Base-by-base conservation (phyloP, 2,113 vertebrate genomes). In the Orthonyx spaldingii region DNA sequence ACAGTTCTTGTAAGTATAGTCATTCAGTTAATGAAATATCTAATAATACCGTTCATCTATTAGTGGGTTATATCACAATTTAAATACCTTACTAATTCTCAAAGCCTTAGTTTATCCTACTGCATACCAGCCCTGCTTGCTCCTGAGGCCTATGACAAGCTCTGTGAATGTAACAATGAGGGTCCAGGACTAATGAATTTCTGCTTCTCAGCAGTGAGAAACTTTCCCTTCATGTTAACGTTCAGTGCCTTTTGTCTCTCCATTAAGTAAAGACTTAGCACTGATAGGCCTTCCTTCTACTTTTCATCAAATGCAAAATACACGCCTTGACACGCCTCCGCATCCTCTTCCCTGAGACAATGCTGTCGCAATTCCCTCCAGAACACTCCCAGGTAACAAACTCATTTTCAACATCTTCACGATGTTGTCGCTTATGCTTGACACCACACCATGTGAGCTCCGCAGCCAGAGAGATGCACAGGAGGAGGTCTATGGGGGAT, bases 381-480 rank as follows among this genome's bases (percentile, higher is more conserved):
- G 37, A 28, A n/a, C 50, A 65, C 21, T n/a, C 13, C 14, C 61
- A 20, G 20, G 19, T 7, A 66, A 69, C 33, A 5, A 28, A 19
- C 27, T 64, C 12, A 16, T 50, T 39, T 39, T 10, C 39, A 52
- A 27, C 49, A 21, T 5, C 47, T 32, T 16, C 23, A 12, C 4
- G 7, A 60, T n/a, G n/a, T n/a, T n/a, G n/a, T n/a, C n/a, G 22
- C 28, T 32, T 32, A 22, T 2, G 16, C 32, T 14, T 4, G 30
- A 16, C 57, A 39, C 16, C 15, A 4, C 24, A 9, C 19, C n/a
- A 2, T 0, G 3, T 0, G 6, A 3, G 28, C 4, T 21, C 32
- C 2, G 3, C 37, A 9, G 27, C 27, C 20, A 10, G 27, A 18
- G 66, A 16, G 46, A 19, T 3, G 39, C 61, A 13, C 10, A 35